Percentiles rank a stretch among this genome's conserved stretches.
Evolutionary conservation across 1,140 invertebrate species (phyloP).

Genomic region (Argopecten irradians): DNA sequence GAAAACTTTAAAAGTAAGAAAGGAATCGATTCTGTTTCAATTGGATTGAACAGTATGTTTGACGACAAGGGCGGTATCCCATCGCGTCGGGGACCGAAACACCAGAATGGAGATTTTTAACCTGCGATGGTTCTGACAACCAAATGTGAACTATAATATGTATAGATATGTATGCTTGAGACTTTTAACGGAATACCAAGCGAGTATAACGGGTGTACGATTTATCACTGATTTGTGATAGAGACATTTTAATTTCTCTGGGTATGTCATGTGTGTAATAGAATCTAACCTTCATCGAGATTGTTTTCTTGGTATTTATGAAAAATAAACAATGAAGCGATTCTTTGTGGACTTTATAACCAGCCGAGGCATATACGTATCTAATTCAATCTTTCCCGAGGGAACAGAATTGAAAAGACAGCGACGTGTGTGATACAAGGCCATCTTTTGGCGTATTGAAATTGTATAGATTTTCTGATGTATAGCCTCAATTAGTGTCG

Average conservation of each 20-base stretch:
- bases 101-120: neutral
- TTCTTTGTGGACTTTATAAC: neutral
- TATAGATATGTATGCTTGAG: neutral
- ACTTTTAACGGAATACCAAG: neutral
- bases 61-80: neutral
- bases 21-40: constrained; percentile 1
- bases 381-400: neutral
- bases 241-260: neutral
- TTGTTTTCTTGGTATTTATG: neutral
- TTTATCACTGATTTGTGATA: constrained; percentile 12
- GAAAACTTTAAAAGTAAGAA: neutral
- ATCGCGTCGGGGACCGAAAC: neutral
- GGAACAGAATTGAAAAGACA: neutral
- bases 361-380: neutral
- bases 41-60: neutral
- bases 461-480: neutral
- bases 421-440: neutral
- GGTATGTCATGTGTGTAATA: neutral
- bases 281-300: neutral
- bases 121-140: neutral
- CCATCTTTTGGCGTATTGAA: neutral
- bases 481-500: neutral
- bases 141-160: no score
- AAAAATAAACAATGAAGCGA: neutral
- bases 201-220: neutral